Base-by-base conservation (phyloP, 2,797 vertebrate genomes). In the Eptatretus atami region DNA sequence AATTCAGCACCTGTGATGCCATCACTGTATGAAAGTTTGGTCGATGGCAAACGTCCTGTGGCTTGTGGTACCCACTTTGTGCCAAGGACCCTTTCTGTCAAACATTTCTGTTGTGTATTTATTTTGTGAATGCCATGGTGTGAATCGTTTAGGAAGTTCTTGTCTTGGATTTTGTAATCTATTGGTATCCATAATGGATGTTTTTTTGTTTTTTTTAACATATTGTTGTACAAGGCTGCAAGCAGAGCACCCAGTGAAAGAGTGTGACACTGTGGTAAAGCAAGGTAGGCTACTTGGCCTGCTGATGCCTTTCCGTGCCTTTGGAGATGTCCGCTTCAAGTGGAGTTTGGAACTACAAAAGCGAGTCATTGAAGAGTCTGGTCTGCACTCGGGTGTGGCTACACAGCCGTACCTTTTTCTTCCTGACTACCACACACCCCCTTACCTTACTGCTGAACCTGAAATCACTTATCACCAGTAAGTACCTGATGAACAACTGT, bases 381-480 rank as follows among this genome's bases (percentile, higher is more conserved):
- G 67, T 1, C 67, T 71, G 53, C 53, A 67, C 63, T 75, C 96
- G 66, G 52, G 65, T 0, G 67, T 70, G 10, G 66, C 55, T 0
- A 72, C 75, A 64, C 69, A 24, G 1, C 65, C 65, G 13, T 70
- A 71, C 64, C 68, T 53, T 2, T 63, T 54, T 1, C 68, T 71
- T 0, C 68, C 68, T 0, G 67, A 76, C 64, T 74, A 75, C 67
- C 68, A 72, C 67, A 77, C 72, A 6, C 77, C 77, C 1, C 77
- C 75, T 5, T 77, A 77, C 67, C 72, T 78, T 53, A 75, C 66
- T 1, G 70, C 75, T 5, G 65, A 67, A 66, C 76, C 75, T 0
- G 74, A 77, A 65, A 71, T 76, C 67, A 88, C 79, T 1, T 71
- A 88, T 71, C 86, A 96, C 72, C n/a, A 25, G 57, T 61, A 25